Base-by-base conservation (phyloP, 2,113 vertebrate genomes). In the Mormyrus iriodes region DNA sequence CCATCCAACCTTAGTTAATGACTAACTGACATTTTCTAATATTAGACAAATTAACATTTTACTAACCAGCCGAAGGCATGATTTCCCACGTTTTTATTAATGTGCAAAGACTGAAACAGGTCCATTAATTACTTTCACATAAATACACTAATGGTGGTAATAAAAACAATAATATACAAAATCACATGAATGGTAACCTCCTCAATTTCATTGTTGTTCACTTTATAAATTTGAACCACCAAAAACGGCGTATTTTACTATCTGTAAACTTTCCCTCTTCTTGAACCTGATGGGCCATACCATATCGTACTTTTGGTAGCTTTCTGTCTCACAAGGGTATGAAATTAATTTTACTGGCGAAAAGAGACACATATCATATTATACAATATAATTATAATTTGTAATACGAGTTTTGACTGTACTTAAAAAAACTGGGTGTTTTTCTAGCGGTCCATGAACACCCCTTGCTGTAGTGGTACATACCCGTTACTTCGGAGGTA, bases 381-480 rank as follows among this genome's bases (percentile, higher is more conserved):
- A n/a, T n/a, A 48, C 39, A 46, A n/a, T 7, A 1, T 24, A 84
- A 9, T 46, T 19, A 1, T 84, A 44, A 84, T 48, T 84, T 44
- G 3, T 48, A 84, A 24, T 21, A 24, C 1, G 13, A 10, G 42
- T 48, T 84, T 84, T 84, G 35, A 2, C 44, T 10, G 35, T 3
- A 19, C 3, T 84, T 24, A 12, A 84, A 42, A 24, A 46, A 84
- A 4, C 17, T 10, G 79, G 15, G 82, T 84, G 13, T 46, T 48
- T 79, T 39, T 83, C 8, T 46, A 21, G 42, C 3, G 46, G 44
- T 24, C 42, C 44, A 12, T 48, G 21, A 39, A 86, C 92, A 91
- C 93, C 94, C 88, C 87, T 35, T 90, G 0, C 24, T 88, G 69
- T 92, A 93, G 90, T 95, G 95, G 95, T 95, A 94, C 94, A 91